phyloP scores from a whole-genome alignment of 1,140 invertebrate species.

The Conus betulinus region DNA sequence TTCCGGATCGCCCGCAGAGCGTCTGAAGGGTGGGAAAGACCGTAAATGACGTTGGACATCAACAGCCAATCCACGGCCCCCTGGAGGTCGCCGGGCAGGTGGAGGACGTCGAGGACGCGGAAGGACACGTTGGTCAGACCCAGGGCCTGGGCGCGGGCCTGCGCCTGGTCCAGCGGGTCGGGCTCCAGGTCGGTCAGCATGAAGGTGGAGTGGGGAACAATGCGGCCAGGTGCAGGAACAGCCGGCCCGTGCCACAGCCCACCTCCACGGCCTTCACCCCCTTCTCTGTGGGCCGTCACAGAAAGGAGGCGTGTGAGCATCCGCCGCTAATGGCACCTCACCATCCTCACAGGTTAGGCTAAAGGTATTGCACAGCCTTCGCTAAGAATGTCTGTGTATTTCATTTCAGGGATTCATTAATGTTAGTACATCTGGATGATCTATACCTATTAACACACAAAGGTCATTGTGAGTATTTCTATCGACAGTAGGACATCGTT shows the following conservation, averaged over 20 bases:
- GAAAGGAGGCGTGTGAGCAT: too few relatives aligned
- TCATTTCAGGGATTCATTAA: too few relatives aligned
- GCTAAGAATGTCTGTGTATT: too few relatives aligned
- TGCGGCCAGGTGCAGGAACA: constrained; percentile 36
- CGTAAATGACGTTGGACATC: background rate
- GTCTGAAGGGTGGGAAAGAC: background rate
- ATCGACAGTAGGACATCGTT: too few relatives aligned
- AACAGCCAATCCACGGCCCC: constrained; percentile 46
- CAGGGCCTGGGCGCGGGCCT: background rate
- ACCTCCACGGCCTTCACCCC: constrained; percentile 43
- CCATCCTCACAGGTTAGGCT: too few relatives aligned
- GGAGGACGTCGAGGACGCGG: constrained; percentile 33
- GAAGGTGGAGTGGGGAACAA: constrained; percentile 47
- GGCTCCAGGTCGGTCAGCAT: constrained; percentile 39
- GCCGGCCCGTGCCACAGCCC: constrained; percentile 47
- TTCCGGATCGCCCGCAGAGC: background rate
- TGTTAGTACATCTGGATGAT: too few relatives aligned
- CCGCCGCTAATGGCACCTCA: too few relatives aligned
- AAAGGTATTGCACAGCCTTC: too few relatives aligned
- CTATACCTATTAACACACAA: too few relatives aligned
- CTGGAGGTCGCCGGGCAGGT: constrained; percentile 41
- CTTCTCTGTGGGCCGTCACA: background rate
- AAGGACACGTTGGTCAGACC: constrained; percentile 46
- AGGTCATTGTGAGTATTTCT: too few relatives aligned
- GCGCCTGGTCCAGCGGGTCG: constrained; percentile 17